Conservation (phyloP, 2,888 invertebrate species). For the Trichogramma dendrolimi region DNA sequence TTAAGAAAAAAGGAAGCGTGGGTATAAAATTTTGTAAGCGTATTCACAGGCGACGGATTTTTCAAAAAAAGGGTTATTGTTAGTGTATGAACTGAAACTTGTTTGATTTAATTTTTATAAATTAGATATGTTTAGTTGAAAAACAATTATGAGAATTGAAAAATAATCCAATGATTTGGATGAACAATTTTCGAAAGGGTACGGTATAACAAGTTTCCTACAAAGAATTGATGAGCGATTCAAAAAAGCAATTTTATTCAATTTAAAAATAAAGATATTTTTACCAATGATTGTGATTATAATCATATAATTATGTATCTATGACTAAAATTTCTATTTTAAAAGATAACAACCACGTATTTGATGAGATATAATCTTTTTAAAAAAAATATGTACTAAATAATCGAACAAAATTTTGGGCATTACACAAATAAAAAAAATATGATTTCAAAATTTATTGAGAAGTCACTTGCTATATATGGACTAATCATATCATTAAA, state of each 20-base stretch:
- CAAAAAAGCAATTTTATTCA: neutral
- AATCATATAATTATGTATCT: no score
- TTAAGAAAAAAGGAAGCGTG: neutral
- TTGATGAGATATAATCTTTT: neutral
- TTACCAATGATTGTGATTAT: no score
- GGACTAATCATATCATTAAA: constrained; percentile 52
- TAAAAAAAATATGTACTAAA: constrained; percentile 14
- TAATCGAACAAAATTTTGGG: constrained; percentile 1
- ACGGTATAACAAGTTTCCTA: constrained; percentile 48
- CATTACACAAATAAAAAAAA: constrained; percentile 12
- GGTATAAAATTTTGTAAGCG: no score
- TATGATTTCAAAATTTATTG: neutral
- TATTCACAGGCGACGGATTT: neutral
- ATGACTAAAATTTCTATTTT: no score
- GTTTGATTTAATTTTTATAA: constrained; percentile 4
- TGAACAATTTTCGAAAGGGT: constrained; percentile 45
- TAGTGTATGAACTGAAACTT: constrained; percentile 26
- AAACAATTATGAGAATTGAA: no score
- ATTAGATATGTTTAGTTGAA: neutral
- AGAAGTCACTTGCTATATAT: constrained; percentile 40
- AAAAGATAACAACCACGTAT: no score
- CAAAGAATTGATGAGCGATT: constrained; percentile 22
- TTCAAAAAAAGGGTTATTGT: constrained; percentile 4
- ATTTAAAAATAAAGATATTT: neutral
- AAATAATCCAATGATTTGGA: constrained; percentile 14